These are phyloP conservation scores for Sakesphorus luctuosus DNA, from an alignment of 2,113 vertebrate species.

Conservation along the genomic window DNA sequence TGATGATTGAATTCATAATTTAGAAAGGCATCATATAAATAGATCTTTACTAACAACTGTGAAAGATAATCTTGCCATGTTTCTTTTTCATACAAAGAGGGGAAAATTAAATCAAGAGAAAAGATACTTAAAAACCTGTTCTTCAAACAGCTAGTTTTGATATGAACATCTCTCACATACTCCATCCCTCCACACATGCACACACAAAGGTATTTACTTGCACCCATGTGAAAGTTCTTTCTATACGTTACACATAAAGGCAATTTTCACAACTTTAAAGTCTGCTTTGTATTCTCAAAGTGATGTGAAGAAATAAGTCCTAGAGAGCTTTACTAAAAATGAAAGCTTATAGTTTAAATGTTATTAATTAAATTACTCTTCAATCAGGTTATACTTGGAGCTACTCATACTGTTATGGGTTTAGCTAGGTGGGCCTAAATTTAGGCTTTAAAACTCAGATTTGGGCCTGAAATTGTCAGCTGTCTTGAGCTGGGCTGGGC, in stretches of 20 bases:
- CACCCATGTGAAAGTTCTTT: neutral
- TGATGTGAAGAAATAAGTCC: neutral
- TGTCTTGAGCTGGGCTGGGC: too few species aligned
- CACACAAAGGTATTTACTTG: neutral
- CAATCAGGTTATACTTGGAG: slow-evolving; percentile 30
- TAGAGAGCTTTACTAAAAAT: neutral
- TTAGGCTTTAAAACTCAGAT: too few species aligned
- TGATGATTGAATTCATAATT: slow-evolving; percentile 71
- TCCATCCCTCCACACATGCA: neutral
- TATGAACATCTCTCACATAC: neutral
- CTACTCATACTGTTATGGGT: slow-evolving; percentile 17
- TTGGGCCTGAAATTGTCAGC: too few species aligned
- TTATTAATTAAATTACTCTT: slow-evolving; percentile 60
- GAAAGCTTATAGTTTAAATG: slow-evolving; percentile 28
- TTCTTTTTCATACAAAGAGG: neutral
- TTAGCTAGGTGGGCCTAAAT: too few species aligned
- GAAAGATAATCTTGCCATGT: slow-evolving; percentile 4
- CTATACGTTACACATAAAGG: neutral
- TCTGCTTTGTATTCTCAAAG: neutral
- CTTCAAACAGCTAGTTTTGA: neutral
- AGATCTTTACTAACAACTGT: slow-evolving; percentile 56
- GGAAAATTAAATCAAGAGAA: neutral
- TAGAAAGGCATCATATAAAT: slow-evolving; percentile 63
- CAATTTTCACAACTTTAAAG: neutral
- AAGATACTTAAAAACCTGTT: neutral